These are phyloP conservation scores for Pegea sp. DNA, from an alignment of 23 tunicate species.

Conservation along the genomic window DNA sequence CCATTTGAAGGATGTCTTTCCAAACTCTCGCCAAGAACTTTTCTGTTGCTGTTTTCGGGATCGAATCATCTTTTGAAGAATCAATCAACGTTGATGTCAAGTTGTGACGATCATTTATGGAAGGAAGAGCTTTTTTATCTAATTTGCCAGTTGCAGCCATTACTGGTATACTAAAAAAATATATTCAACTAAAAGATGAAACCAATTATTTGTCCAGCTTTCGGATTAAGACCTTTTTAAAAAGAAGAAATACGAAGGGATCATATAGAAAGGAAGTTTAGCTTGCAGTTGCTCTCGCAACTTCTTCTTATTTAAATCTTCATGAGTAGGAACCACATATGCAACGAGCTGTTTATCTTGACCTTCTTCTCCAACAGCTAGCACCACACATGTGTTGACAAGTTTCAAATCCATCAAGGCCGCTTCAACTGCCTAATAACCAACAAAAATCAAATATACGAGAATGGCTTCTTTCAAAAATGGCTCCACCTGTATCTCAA, in stretches of 20 bases:
- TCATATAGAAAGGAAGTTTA: slow-evolving; percentile 76
- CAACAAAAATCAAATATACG: background rate
- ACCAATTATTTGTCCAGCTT: background rate
- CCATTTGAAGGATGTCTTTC: slow-evolving; percentile 56
- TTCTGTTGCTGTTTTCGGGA: slow-evolving; percentile 45
- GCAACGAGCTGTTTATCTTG: slow-evolving; percentile 76
- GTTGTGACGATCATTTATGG: slow-evolving; percentile 1
- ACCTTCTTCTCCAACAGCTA: slow-evolving; percentile 82
- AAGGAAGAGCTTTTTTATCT: slow-evolving; percentile 76
- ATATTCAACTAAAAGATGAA: too few relatives aligned
- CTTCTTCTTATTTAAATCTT: slow-evolving; percentile 25
- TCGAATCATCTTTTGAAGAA: slow-evolving; percentile 4
- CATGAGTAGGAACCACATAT: slow-evolving; percentile 30
- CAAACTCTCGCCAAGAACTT: slow-evolving; percentile 31
- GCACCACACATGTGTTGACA: slow-evolving; percentile 70
- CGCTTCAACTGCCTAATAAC: slow-evolving; percentile 68
- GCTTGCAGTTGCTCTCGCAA: slow-evolving; percentile 19
- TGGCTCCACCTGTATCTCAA: slow-evolving; percentile 44
- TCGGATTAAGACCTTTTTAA: slow-evolving; percentile 22
- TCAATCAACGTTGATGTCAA: slow-evolving; percentile 1
- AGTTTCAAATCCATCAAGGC: slow-evolving; percentile 28
- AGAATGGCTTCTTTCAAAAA: background rate
- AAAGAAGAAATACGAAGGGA: slow-evolving; percentile 58
- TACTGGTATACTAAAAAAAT: slow-evolving; percentile 55
- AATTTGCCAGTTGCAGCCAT: slow-evolving; percentile 61